Percentiles rank a stretch among this genome's conserved stretches.
These are phyloP conservation scores for Ecliptopera silaceata DNA, from an alignment of 2,888 invertebrate species.

Conservation along the genomic window DNA sequence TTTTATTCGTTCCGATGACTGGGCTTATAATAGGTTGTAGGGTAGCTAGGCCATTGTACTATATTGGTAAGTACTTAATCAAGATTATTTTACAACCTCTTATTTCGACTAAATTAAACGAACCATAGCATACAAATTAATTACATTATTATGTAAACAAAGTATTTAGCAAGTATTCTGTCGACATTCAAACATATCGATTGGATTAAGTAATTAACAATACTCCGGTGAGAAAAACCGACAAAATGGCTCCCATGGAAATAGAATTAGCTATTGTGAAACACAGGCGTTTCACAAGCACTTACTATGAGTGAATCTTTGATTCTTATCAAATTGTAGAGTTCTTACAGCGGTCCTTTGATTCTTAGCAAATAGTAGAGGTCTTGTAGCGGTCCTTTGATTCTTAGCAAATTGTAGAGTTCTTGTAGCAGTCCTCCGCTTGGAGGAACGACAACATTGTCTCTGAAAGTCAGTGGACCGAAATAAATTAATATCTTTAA, in stretches of 20 bases:
- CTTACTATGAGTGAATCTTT: conserved; percentile 22
- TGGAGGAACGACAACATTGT: too few relatives aligned
- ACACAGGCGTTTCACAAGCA: conserved; percentile 20
- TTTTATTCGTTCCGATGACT: conserved; percentile 4
- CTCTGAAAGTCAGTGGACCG: too few relatives aligned
- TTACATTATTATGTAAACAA: not conserved
- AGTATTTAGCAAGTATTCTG: not conserved
- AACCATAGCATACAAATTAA: too few relatives aligned
- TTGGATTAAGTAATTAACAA: conserved; percentile 27
- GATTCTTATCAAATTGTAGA: not conserved
- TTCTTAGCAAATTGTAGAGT: not conserved
- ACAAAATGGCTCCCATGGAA: conserved; percentile 26
- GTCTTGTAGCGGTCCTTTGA: conserved; percentile 17
- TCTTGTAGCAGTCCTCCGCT: too few relatives aligned
- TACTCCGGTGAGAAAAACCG: conserved; percentile 23
- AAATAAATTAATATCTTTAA: too few relatives aligned
- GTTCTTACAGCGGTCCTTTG: not conserved
- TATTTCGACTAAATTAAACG: not conserved
- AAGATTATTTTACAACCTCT: conserved; percentile 1
- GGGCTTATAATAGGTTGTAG: not conserved
- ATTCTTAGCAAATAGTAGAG: not conserved
- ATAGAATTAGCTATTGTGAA: conserved; percentile 28
- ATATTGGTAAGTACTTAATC: not conserved
- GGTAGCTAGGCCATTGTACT: not conserved
- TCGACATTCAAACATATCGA: conserved; percentile 21